Percentiles rank a stretch among this genome's conserved stretches.
These are phyloP conservation scores for Leptinotarsa peninsularis DNA, from an alignment of 2,888 invertebrate genomes.

Conservation along the genomic window DNA sequence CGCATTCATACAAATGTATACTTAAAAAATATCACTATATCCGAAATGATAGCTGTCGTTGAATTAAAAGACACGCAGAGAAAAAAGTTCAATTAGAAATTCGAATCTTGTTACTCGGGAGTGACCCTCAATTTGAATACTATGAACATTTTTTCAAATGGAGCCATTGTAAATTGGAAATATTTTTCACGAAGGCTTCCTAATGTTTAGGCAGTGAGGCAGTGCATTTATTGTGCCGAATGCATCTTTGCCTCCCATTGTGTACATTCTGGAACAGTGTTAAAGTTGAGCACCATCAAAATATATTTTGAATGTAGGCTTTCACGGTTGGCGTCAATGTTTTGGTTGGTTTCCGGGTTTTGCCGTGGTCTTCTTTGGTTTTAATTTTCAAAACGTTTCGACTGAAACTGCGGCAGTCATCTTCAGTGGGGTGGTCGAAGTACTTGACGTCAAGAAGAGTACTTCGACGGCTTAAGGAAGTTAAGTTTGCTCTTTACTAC, in stretches of 20 bases:
- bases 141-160: too few relatives aligned
- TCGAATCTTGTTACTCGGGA: too few relatives aligned
- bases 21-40: constrained; percentile 35
- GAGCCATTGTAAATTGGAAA: not conserved
- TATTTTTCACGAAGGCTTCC: not conserved
- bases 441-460: too few relatives aligned
- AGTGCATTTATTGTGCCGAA: not conserved
- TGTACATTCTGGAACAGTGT: not conserved
- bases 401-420: too few relatives aligned
- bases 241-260: not conserved
- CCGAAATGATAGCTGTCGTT: constrained; percentile 25
- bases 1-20: not conserved
- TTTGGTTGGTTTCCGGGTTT: too few relatives aligned
- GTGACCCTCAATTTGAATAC: too few relatives aligned
- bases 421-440: too few relatives aligned
- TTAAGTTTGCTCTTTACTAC: too few relatives aligned
- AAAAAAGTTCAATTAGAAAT: not conserved
- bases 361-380: too few relatives aligned
- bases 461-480: too few relatives aligned
- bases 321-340: too few relatives aligned
- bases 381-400: too few relatives aligned
- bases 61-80: constrained; percentile 3
- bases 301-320: not conserved
- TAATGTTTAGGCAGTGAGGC: not conserved
- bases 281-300: constrained; percentile 7